Evolutionary conservation across 2,888 invertebrate genomes (phyloP), one percentile per base, ranked within the genome.

Genomic region (Erpobdella octoculata): DNA sequence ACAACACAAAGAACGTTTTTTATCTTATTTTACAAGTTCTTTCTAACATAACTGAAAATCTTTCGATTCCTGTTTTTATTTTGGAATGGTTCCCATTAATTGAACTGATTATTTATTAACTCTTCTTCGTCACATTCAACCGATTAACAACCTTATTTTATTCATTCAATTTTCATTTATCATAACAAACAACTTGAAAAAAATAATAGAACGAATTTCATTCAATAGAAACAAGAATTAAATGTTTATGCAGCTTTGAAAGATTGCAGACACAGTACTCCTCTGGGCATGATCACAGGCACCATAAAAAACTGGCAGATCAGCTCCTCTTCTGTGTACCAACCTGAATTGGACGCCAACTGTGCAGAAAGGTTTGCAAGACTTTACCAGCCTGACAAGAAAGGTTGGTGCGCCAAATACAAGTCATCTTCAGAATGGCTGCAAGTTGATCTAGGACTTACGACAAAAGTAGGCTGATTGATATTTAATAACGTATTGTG

Each of bases 281-380:
- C 77, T 1, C 79, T 86, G 75, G 86, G 86, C 2, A 79, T 86
- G 81, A 85, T 85, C 74, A 82, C 84, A 1, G 85, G 85, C 0
- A 80, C 79, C 25, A 85, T 86, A 62, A 80, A 83, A 75, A 85
- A 86, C 78, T 85, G 85, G 85, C 86, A 86, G 78, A 82, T 86
- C 73, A 83, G 85, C 9, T 84, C 85, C n/a, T 84, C 84, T 12
- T 85, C 85, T 15, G 81, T 82, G n/a, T 81, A 82, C 74, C 81
- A 82, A 0, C 78, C 78, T 72, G 79, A 80, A 38, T 83, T 82
- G 80, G 83, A 83, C 75, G 78, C 78, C 21, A 80, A 81, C 18
- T 85, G 85, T 77, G 81, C 83, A 72, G 84, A 84, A 74, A 82
- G 84, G 74, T 84, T 83, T 76, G 85, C 84, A 25, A 79, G 86